Evolutionary conservation across 2,113 vertebrate species (phyloP), one percentile per base, ranked within the genome.

Genomic region (Tachysurus fulvidraco): DNA sequence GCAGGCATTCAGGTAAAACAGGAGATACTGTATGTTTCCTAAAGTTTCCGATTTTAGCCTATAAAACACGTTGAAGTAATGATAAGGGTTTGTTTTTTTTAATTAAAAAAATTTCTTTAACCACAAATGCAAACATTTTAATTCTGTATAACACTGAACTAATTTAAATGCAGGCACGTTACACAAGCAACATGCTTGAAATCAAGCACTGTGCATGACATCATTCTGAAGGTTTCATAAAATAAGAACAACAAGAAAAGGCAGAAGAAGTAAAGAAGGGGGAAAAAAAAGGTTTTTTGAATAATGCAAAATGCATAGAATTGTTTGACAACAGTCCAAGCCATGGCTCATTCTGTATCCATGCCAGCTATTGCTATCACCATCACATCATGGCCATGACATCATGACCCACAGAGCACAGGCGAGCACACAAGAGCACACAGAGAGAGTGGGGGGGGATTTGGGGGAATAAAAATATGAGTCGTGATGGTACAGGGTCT

Each of bases 111-210:
- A n/a, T 81, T 85, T 30, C 41, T 81, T 67, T 62, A 83, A 71
- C 36, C 13, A 25, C 69, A 17, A 52, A 77, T 78, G 41, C 16
- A 83, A 28, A 88, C 81, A 81, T 60, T 46, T 83, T 50, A 91
- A 85, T 62, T 73, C 19, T 30, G 50, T 85, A 9, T 65, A 12
- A 46, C 80, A 81, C 50, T 64, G 30, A 79, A 25, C 50, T 50
- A 57, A 82, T 62, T 52, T 74, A 73, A 88, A 89, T 83, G 88
- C 90, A 94, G 86, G 90, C 89, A 91, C 19, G 84, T 86, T 60
- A 36, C 54, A 91, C 89, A 91, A 91, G 90, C 92, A 92, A 88
- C 94, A 94, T 94, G 93, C 94, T 91, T 71, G 12, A 81, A 86
- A 89, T 23, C 16, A 80, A 80, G 17, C 55, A 60, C 55, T 41